phyloP scores from a whole-genome alignment of 1,140 invertebrate genomes.

The Calycopis cecrops region DNA sequence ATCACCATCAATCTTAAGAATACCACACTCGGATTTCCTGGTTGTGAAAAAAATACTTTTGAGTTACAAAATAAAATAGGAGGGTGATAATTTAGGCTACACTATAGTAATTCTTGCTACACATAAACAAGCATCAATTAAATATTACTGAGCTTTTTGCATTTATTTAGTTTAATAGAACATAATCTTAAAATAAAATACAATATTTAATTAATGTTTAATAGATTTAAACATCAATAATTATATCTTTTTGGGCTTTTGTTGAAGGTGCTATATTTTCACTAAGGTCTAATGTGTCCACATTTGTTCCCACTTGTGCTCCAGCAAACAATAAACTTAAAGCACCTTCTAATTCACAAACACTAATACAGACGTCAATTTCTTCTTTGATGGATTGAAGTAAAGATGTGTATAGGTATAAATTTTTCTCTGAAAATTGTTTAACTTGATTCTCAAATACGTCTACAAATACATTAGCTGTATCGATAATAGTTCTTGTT shows the following conservation, averaged over 20 bases:
- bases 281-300: constrained; percentile 46
- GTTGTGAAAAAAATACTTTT: too few relatives aligned
- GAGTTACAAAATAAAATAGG: too few relatives aligned
- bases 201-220: not conserved
- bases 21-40: too few relatives aligned
- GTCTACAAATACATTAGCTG: constrained; percentile 84
- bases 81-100: too few relatives aligned
- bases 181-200: not conserved
- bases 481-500: constrained; percentile 82
- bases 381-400: constrained; percentile 80
- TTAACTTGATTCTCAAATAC: constrained; percentile 80
- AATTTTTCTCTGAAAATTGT: constrained; percentile 74
- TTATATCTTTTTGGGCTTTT: constrained; percentile 77
- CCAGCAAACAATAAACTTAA: constrained; percentile 81
- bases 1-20: too few relatives aligned
- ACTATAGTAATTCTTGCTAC: too few relatives aligned
- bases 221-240: constrained; percentile 75
- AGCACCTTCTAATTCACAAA: constrained; percentile 81
- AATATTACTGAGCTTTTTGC: too few relatives aligned
- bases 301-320: constrained; percentile 57
- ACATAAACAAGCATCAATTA: too few relatives aligned
- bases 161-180: not conserved
- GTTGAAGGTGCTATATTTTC: constrained; percentile 74
- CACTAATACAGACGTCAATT: constrained; percentile 77
- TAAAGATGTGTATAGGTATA: constrained; percentile 78